phyloP scores from a whole-genome alignment of 1,140 invertebrate species.

The Cherax destructor region DNA sequence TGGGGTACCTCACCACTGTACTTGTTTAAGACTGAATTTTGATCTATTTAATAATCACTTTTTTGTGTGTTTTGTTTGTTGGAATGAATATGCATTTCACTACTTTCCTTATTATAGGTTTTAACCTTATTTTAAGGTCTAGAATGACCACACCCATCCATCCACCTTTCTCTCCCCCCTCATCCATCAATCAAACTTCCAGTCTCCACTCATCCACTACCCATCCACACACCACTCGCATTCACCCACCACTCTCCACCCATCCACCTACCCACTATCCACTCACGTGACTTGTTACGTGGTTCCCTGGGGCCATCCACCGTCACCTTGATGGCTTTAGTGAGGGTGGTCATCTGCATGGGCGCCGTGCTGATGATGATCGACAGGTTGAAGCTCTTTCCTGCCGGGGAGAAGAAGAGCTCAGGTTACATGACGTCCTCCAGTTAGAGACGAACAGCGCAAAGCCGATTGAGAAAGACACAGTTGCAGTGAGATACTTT shows the following conservation, averaged over 20 bases:
- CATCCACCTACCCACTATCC: constrained; percentile 64
- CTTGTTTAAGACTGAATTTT: too few relatives aligned
- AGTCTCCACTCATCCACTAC: not conserved
- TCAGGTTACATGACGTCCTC: not conserved
- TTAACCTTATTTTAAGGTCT: too few relatives aligned
- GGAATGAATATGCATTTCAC: too few relatives aligned
- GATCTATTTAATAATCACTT: too few relatives aligned
- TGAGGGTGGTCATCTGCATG: constrained; percentile 95
- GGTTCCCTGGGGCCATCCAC: constrained; percentile 98
- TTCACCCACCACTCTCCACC: not conserved
- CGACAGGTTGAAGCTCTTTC: constrained; percentile 97
- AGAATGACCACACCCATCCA: not conserved
- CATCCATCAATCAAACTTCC: not conserved
- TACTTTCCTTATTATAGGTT: too few relatives aligned
- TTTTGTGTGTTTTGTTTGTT: too few relatives aligned
- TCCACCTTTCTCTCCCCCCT: not conserved
- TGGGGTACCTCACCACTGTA: too few relatives aligned
- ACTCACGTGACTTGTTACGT: constrained; percentile 97
- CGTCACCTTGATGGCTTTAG: constrained; percentile 98
- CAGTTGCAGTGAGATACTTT: too few relatives aligned
- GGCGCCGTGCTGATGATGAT: constrained; percentile 94
- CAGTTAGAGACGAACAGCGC: not conserved
- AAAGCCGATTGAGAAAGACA: not conserved
- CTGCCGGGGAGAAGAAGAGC: constrained; percentile 78
- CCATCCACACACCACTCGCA: not conserved